These are phyloP conservation scores for Tortricodes alternella DNA, from an alignment of 2,888 invertebrate species.

Conservation along the genomic window DNA sequence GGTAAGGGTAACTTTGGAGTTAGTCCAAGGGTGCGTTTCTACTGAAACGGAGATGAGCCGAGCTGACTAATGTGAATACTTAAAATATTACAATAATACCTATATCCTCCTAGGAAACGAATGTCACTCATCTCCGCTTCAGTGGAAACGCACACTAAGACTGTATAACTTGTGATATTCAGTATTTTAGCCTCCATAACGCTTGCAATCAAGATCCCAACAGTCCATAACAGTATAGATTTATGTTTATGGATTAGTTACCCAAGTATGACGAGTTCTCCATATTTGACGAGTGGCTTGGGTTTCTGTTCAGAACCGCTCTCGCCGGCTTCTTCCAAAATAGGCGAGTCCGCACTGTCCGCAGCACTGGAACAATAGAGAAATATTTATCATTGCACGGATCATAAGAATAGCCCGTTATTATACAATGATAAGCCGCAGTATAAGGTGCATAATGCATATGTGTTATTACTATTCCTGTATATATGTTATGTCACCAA, in stretches of 20 bases:
- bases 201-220: background rate
- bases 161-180: background rate
- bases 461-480: background rate
- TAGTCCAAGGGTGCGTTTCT: too few species aligned
- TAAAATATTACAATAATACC: too few species aligned
- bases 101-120: too few species aligned
- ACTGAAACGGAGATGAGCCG: too few species aligned
- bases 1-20: too few species aligned
- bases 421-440: background rate
- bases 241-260: slow-evolving; percentile 71
- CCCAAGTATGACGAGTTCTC: slow-evolving; percentile 97
- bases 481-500: slow-evolving; percentile 44
- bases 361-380: slow-evolving; percentile 70
- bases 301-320: slow-evolving; percentile 90
- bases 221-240: background rate
- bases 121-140: too few species aligned
- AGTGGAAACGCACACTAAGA: too few species aligned
- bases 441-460: background rate
- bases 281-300: slow-evolving; percentile 91
- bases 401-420: background rate
- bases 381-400: background rate
- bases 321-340: slow-evolving; percentile 89
- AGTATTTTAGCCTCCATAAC: background rate
- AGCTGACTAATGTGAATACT: too few species aligned
- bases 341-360: slow-evolving; percentile 87